Conservation (phyloP, 2,888 invertebrate species). For the Clunio marinus region DNA sequence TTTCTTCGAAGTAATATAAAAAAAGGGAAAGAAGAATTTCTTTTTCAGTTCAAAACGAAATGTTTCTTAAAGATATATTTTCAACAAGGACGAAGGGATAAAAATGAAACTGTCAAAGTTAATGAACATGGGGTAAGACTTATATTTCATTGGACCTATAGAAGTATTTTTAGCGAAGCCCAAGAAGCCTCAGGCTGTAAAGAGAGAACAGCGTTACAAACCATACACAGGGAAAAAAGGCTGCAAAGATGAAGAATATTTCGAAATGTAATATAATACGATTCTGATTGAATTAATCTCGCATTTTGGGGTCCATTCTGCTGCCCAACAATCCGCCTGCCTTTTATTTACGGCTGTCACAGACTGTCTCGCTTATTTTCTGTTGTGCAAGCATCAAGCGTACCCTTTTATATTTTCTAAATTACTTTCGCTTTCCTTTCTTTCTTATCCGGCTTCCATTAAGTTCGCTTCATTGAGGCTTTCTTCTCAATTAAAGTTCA, state of each 20-base stretch:
- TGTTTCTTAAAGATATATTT: too few species aligned
- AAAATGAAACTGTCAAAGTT: conserved; percentile 1
- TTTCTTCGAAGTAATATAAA: too few species aligned
- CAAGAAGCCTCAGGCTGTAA: too few species aligned
- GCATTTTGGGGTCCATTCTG: not conserved
- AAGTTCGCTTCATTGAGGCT: not conserved
- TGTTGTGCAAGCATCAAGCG: not conserved
- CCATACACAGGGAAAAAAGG: not conserved
- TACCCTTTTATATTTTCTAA: not conserved
- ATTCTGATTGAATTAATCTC: conserved; percentile 9
- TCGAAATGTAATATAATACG: not conserved
- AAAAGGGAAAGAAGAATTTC: not conserved
- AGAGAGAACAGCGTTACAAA: not conserved
- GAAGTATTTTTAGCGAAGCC: not conserved
- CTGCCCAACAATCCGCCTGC: not conserved
- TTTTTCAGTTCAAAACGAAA: too few species aligned
- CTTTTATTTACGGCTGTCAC: not conserved
- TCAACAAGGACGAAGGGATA: too few species aligned
- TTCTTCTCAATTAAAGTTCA: conserved; percentile 7
- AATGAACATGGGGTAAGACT: conserved; percentile 24
- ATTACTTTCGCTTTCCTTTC: not conserved
- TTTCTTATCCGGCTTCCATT: not conserved
- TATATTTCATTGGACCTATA: not conserved
- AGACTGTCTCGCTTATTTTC: not conserved
- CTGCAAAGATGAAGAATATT: not conserved